phyloP scores from a whole-genome alignment of 1,140 invertebrate genomes.

The Drosophila triauraria region DNA sequence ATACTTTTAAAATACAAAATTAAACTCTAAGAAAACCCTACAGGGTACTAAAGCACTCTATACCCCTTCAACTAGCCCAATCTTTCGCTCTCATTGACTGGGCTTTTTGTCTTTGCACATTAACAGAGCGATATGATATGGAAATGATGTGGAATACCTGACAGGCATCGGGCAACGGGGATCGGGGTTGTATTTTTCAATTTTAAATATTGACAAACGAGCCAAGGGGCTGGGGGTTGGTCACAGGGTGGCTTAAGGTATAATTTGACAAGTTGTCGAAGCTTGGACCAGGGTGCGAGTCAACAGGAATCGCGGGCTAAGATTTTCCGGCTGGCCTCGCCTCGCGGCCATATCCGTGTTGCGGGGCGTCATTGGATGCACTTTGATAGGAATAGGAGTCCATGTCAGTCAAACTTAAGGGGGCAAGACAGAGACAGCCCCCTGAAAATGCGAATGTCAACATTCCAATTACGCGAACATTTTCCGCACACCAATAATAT shows the following conservation, averaged over 20 bases:
- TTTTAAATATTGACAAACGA: slow-evolving; percentile 80
- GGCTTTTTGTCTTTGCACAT: slow-evolving; percentile 62
- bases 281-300: slow-evolving; percentile 54
- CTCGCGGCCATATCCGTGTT: slow-evolving; percentile 39
- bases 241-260: slow-evolving; percentile 62
- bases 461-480: slow-evolving; percentile 85
- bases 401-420: slow-evolving; percentile 36
- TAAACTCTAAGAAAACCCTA: background rate
- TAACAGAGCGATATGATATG: slow-evolving; percentile 74
- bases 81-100: slow-evolving; percentile 67
- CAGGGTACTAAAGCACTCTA: background rate
- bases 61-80: background rate
- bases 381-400: slow-evolving; percentile 59
- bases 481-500: slow-evolving; percentile 84
- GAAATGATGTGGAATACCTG: slow-evolving; percentile 76
- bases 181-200: slow-evolving; percentile 71
- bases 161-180: background rate
- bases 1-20: no score
- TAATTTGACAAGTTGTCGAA: slow-evolving; percentile 82
- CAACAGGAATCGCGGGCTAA: slow-evolving; percentile 36
- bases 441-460: slow-evolving; percentile 81
- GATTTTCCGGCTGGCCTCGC: slow-evolving; percentile 37
- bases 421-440: slow-evolving; percentile 2
- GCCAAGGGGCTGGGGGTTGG: background rate
- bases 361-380: slow-evolving; percentile 63